Evolutionary conservation across 2,888 invertebrate genomes (phyloP).

Genomic region (Lasioglossum marginatum): DNA sequence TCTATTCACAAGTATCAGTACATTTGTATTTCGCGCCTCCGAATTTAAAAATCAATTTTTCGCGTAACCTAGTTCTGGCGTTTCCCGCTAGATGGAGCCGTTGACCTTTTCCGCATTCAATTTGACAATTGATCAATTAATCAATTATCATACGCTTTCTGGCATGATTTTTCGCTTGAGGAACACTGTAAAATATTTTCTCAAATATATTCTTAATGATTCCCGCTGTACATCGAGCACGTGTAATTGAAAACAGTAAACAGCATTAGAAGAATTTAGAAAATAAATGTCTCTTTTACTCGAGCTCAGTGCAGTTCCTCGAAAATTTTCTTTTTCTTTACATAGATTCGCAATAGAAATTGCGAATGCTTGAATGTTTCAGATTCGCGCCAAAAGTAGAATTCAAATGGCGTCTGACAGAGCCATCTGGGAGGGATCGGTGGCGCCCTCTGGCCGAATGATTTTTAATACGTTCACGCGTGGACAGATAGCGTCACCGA

Average conservation of each 20-base stretch:
- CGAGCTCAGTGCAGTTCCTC: too few species aligned
- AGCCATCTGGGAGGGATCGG: not conserved
- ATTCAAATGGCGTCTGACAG: conserved; percentile 16
- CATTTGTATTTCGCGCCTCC: not conserved
- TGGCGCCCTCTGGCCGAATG: not conserved
- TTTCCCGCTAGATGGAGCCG: not conserved
- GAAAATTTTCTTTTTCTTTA: too few species aligned
- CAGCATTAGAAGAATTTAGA: not conserved
- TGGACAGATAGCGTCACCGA: conserved; percentile 62
- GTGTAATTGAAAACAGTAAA: not conserved
- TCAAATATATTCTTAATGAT: not conserved
- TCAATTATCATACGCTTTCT: not conserved
- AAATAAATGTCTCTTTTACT: not conserved
- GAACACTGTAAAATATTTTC: not conserved
- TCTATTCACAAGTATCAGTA: not conserved
- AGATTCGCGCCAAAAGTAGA: not conserved
- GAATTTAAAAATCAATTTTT: not conserved
- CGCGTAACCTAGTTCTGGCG: not conserved
- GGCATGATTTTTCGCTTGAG: not conserved
- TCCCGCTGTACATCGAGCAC: not conserved
- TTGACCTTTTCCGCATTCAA: not conserved
- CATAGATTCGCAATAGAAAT: not conserved
- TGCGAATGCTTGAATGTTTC: not conserved
- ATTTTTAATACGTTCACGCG: conserved; percentile 15
- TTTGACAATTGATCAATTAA: not conserved